These are phyloP conservation scores for Mastigias papua DNA, from an alignment of 30 jellyfish, hydroid and myxozoan species.

Conservation along the genomic window DNA sequence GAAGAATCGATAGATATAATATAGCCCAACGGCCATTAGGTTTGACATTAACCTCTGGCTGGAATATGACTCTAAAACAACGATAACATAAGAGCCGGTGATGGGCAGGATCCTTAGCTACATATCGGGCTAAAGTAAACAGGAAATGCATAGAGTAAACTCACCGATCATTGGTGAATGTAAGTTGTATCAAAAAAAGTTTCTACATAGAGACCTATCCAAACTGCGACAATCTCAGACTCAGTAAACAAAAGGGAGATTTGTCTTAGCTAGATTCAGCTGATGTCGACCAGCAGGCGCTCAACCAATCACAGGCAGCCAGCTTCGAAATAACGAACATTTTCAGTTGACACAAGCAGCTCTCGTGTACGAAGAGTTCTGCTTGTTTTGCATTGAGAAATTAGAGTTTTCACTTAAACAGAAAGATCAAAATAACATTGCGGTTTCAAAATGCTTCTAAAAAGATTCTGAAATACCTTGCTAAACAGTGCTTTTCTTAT, in stretches of 20 bases:
- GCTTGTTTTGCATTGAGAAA: no score
- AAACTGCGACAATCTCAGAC: not conserved
- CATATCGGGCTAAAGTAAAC: no score
- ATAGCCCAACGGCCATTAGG: not conserved
- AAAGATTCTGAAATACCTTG: constrained; percentile 28
- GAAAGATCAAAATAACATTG: no score
- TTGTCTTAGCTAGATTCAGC: constrained; percentile 34
- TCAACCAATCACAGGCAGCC: constrained; percentile 31
- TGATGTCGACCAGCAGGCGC: constrained; percentile 42
- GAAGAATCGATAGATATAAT: not conserved
- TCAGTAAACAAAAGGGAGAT: not conserved
- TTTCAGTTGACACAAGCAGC: not conserved
- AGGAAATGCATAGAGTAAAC: no score
- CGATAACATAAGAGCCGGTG: no score
- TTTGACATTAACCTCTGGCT: not conserved
- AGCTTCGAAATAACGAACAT: constrained; percentile 67
- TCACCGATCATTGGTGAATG: no score
- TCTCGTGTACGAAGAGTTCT: no score
- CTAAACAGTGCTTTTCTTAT: constrained; percentile 18
- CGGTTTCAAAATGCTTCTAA: not conserved
- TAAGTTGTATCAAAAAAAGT: no score
- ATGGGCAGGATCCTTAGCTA: no score
- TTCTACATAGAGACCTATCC: no score
- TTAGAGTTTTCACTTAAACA: no score
- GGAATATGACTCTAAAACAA: not conserved